Evolutionary conservation across 2,797 vertebrate genomes (phyloP).

Genomic region (Sebastes kiyomatsui): DNA sequence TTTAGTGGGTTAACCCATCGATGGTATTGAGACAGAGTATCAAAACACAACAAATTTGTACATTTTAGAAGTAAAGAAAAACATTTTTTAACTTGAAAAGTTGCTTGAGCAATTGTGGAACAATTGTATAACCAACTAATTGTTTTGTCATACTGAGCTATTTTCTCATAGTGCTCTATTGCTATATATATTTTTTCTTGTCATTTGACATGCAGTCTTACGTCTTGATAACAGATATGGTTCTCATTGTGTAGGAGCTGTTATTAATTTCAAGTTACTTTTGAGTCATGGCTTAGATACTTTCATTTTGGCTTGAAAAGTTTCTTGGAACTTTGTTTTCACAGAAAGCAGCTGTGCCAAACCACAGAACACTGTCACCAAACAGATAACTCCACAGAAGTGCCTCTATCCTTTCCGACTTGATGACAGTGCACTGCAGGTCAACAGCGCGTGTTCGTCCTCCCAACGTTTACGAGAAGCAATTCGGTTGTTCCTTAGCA

Average conservation of each 20-base stretch:
- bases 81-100: not conserved
- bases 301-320: not conserved
- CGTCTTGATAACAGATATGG: not conserved
- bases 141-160: too few species aligned
- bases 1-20: not conserved
- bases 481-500: not conserved
- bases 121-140: not conserved
- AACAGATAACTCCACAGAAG: not conserved
- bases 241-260: not conserved
- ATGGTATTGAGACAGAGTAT: not conserved
- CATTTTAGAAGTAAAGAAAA: not conserved
- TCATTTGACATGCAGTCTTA: not conserved
- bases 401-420: not conserved
- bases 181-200: not conserved
- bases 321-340: not conserved
- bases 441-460: not conserved
- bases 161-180: not conserved
- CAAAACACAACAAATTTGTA: not conserved
- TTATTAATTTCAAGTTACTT: not conserved
- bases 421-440: not conserved
- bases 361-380: not conserved
- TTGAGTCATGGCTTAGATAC: not conserved
- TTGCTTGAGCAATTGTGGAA: not conserved
- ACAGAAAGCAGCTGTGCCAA: not conserved
- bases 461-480: conserved; percentile 10